phyloP scores from a whole-genome alignment of 2,888 invertebrate species.

The Pterostichus madidus region DNA sequence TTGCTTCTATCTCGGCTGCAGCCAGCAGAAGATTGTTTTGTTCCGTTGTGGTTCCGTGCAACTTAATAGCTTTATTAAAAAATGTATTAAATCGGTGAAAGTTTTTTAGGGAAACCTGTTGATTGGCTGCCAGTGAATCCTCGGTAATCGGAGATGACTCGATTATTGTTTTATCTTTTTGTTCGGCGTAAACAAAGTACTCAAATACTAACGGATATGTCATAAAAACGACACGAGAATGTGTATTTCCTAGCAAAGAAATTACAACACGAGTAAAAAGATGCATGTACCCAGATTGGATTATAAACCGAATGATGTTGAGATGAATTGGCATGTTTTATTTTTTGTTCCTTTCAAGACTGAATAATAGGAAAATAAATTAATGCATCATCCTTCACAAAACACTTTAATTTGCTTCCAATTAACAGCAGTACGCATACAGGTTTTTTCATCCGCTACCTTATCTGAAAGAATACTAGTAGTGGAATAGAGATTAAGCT shows the following conservation, averaged over 20 bases:
- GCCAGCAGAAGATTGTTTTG: constrained; percentile 38
- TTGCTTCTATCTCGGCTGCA: neutral
- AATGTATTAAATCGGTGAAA: constrained; percentile 66
- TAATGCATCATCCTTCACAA: constrained; percentile 46
- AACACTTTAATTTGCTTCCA: constrained; percentile 47
- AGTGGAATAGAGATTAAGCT: neutral
- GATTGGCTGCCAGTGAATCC: constrained; percentile 58
- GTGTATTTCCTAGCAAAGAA: constrained; percentile 21
- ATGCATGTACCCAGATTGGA: constrained; percentile 7
- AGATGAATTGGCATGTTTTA: constrained; percentile 41
- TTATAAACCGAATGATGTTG: constrained; percentile 28
- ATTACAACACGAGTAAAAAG: neutral
- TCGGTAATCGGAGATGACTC: constrained; percentile 49
- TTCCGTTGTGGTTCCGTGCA: constrained; percentile 57
- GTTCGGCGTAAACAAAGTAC: constrained; percentile 59
- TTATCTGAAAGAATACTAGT: neutral
- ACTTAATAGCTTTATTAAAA: constrained; percentile 66
- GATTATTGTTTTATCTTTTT: constrained; percentile 63
- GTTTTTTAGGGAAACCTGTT: constrained; percentile 62
- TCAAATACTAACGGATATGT: constrained; percentile 27
- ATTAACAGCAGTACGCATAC: constrained; percentile 28
- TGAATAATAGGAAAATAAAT: constrained; percentile 45
- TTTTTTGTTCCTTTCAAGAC: constrained; percentile 28
- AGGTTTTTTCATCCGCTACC: constrained; percentile 20
- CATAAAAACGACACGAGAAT: constrained; percentile 7